Evolutionary conservation across 2,888 invertebrate genomes (phyloP), one percentile per base, ranked within the genome.

Genomic region (Seira sanloemensis): DNA sequence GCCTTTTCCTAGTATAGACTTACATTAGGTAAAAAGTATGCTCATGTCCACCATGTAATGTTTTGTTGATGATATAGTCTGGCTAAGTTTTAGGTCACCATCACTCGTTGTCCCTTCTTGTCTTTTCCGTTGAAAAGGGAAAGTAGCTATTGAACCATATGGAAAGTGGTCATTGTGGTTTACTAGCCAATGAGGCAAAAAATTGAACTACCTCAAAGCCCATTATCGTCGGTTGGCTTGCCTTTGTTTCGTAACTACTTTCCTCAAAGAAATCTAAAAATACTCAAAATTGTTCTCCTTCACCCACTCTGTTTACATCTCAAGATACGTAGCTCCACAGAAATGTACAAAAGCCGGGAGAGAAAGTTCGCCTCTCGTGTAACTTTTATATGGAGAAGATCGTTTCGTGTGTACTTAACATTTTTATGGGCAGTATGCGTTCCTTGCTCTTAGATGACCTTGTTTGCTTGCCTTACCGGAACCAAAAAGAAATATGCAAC

Each of bases 111-210:
- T 19, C 19, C 62, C 46, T 23, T 62, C 23, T 21, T 23, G 4
- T 9, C 75, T 58, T 71, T 72, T 16, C 58, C 16, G 27, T 50
- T n/a, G 24, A 24, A 25, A 76, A 50, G 54, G 26, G 54, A 66
- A 77, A 82, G 72, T 82, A 72, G 71, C 73, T 82, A 82, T 77
- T 82, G 83, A 78, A 78, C 78, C 78, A 74, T 83, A 27, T 18
- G 58, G n/a, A 71, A 84, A 84, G 78, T 54, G 74, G 65, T 68
- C 80, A 83, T 86, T 86, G 85, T 86, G 82, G 86, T 81, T 81
- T 76, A 84, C 78, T 86, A 81, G 86, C 81, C 87, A 87, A 87
- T 87, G 87, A 86, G 80, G 74, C 86, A 86, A 78, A 87, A 87
- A 87, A 87, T 87, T 87, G 86, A 87, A 87, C 86, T 84, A 84